Evolutionary conservation across 2,888 invertebrate genomes (phyloP), one percentile per base, ranked within the genome.

Genomic region (Apoda limacodes): DNA sequence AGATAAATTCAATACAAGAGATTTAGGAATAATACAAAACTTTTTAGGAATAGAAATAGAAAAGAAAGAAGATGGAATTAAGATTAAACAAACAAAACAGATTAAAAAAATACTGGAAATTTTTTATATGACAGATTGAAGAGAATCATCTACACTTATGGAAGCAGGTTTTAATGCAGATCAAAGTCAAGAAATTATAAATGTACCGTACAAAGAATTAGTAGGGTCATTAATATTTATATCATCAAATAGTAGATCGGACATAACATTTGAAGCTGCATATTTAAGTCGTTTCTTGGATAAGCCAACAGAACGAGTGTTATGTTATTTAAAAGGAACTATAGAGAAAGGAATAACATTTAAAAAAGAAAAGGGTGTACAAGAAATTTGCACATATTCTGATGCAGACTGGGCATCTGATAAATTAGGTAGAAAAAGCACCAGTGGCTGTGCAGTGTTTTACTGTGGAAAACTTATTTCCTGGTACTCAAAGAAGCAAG

Each of bases 401-500:
- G 51, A 52, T 24, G 34, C 48, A 19, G 49, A 50, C 28, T 48
- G 32, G 26, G 51, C 42, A 10, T 34, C 35, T 9, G 43, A 48
- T 29, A 21, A 17, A 7, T 31, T 39, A 10, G 35, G 42, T 6
- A 23, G 52, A 32, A 39, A 38, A 21, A 49, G 48, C 4, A 42
- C 39, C 4, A 45, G 45, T 5, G 53, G 52, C 2, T 45, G 40
- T 28, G 24, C 47, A 3, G 47, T 46, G 25, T 40, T 31, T 3
- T 10, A 42, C 7, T 28, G 34, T 36, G 41, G 41, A 27, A 44
- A 42, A 13, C 39, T 41, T 24, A 42, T 53, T 9, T 39, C 40
- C 17, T 55, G 60, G 58, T 36, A 32, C 13, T 43, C 46, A 34
- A 37, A 39, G 36, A 39, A 40, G 39, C 50, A 49, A 34, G 30